These are phyloP conservation scores for Sarcophilus harrisii DNA, from an alignment of 2,797 vertebrate species.

Conservation along the genomic window DNA sequence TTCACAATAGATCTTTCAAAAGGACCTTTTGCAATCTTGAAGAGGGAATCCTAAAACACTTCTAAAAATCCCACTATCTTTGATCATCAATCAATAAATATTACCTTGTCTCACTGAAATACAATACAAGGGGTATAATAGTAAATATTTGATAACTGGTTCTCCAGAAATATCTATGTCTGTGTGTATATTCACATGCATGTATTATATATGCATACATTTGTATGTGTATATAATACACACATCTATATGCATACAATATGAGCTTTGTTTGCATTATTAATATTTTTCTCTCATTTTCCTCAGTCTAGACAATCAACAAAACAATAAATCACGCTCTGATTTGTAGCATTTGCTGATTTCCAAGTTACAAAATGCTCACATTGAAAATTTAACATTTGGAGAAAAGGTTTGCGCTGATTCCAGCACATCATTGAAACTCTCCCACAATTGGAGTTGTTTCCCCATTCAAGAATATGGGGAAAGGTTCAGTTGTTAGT, in stretches of 20 bases:
- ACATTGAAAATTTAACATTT: not conserved
- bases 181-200: not conserved
- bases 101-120: not conserved
- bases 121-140: not conserved
- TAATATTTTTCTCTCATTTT: not conserved
- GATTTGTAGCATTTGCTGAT: not conserved
- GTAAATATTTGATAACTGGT: not conserved
- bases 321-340: not conserved
- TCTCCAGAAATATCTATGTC: not conserved
- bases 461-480: not conserved
- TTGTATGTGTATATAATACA: not conserved
- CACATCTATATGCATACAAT: not conserved
- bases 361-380: not conserved
- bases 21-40: not conserved
- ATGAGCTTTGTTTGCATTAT: not conserved
- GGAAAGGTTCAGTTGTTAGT: not conserved
- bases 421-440: not conserved
- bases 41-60: not conserved
- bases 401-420: not conserved
- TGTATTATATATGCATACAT: not conserved
- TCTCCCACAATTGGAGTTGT: not conserved
- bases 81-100: not conserved
- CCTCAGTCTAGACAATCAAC: not conserved
- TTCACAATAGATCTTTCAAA: conserved; percentile 18
- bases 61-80: not conserved